Base-by-base conservation (phyloP, 2,797 vertebrate species). In the Lates japonicus region DNA sequence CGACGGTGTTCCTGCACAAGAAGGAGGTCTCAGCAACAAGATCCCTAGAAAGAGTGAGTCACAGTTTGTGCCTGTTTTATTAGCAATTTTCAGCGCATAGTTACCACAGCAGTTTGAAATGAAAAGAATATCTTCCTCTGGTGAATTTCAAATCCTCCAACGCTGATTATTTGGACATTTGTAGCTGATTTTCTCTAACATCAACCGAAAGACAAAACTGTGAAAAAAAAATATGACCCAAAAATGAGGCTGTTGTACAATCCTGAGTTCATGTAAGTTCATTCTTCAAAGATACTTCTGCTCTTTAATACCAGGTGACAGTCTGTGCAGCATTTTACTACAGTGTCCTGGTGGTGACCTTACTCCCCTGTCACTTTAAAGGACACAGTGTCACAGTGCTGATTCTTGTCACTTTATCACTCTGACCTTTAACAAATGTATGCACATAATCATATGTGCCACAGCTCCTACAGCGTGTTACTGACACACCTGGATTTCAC, bases 21-120 rank as follows among this genome's bases (percentile, higher is more conserved):
- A 62, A 49, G 63, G 61, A 65, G 37, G n/a, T 29, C 37, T 59
- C 22, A 33, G 48, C 55, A 52, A 37, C 67, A 44, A 11, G 12
- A n/a, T 37, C 16, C 5, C n/a, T 41, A 19, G 14, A 71, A 11
- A 58, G 64, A 75, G 89, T 91, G 66, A 91, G 88, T 89, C 35
- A 41, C 14, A 65, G 3, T 20, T 25, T 52, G 19, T 70, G 31
- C 58, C 54, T 75, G 42, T 62, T 65, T 72, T 22, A 7, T 51
- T n/a, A 62, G 9, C 14, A n/a, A 1, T 35, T 55, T 70, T 17
- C 7, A 35, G 35, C 13, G 11, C 55, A 64, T 0, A 8, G 35
- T 41, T 52, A 19, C 9, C 1, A 12, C 39, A 61, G 44, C 20
- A 29, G 9, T 55, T 10, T 60, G 41, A 60, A 29, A 22, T 42